These are phyloP conservation scores for Lanistes nyassanus DNA, from an alignment of 1,140 invertebrate species.

Conservation along the genomic window DNA sequence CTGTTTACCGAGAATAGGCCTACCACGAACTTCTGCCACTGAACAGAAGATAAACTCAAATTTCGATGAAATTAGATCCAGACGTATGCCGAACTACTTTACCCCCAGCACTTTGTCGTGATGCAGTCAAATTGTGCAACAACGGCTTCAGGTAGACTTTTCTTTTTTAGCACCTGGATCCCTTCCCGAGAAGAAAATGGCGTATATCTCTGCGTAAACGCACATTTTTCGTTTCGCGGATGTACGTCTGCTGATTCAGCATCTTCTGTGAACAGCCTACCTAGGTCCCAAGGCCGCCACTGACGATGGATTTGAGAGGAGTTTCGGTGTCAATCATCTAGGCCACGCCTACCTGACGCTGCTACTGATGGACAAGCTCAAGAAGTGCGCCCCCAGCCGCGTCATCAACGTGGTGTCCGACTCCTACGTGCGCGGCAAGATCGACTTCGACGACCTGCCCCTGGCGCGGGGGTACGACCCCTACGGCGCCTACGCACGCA, in stretches of 20 bases:
- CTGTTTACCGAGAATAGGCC: too few relatives aligned
- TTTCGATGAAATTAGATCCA: too few relatives aligned
- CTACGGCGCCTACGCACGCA: conserved; percentile 53
- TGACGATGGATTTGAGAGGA: conserved; percentile 83
- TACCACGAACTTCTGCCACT: too few relatives aligned
- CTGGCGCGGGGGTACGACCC: conserved; percentile 47
- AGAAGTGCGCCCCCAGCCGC: conserved; percentile 46
- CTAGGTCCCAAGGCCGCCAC: conserved; percentile 60
- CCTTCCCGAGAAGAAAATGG: too few relatives aligned
- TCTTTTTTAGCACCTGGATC: too few relatives aligned
- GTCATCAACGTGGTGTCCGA: conserved; percentile 57
- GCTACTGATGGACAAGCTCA: conserved; percentile 52
- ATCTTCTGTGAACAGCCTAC: conserved; percentile 47
- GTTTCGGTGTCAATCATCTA: conserved; percentile 69
- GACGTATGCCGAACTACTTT: too few relatives aligned
- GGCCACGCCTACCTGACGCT: conserved; percentile 62
- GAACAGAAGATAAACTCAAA: too few relatives aligned
- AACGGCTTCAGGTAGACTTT: too few relatives aligned
- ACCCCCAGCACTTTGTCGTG: too few relatives aligned
- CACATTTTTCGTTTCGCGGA: too few relatives aligned
- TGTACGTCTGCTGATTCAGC: not conserved
- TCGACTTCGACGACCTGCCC: conserved; percentile 56
- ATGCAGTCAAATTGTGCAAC: too few relatives aligned
- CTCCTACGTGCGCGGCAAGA: conserved; percentile 44
- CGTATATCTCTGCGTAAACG: too few relatives aligned